Base-by-base conservation (phyloP, 2,888 invertebrate species). In the Campoletis raptor region DNA sequence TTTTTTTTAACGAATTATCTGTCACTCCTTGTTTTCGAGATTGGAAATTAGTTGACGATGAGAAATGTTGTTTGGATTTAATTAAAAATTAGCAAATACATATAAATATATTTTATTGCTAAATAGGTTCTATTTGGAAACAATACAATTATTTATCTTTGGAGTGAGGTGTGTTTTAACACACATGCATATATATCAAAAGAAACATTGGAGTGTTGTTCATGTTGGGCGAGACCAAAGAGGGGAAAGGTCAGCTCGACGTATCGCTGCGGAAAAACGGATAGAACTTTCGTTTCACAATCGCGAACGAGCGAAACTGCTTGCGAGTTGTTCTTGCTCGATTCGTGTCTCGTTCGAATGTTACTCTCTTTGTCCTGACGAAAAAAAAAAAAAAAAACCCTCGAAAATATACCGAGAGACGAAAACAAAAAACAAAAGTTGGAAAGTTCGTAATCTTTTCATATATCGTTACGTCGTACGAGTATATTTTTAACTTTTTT, bases 281-380 rank as follows among this genome's bases (percentile, higher is more conserved):
- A 83, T 88, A 87, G 89, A 81, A 87, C 90, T 89, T 90, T 89
- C 89, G 87, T 92, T 92, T 92, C 90, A 89, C 90, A 91, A 92
- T 89, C 80, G 86, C 88, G 76, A 74, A 69, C 70, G 61, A 76
- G 54, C 80, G 77, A 42, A 45, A 70, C 64, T 24, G 45, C 64
- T 42, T 37, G 18, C 67, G 18, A 42, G 61, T 61, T 61, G 45
- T 54, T 45, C 73, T 61, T 42, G 21, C 70, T 30, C 36, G 57
- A 12, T 21, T 52, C 57, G 76, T 61, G 61, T 57, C 57, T 18
- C 24, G 42, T 45, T 30, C 37, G 40, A 76, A 64, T 52, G 30
- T 36, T 70, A 5, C 12, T 45, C 69, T 42, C 69, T 37, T 69
- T 9, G 24, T 42, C 12, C 15, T 2, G 69, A 15, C 42, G 10